These are phyloP conservation scores for Neopelma chrysocephalum DNA, from an alignment of 2,797 vertebrate species.

Conservation along the genomic window DNA sequence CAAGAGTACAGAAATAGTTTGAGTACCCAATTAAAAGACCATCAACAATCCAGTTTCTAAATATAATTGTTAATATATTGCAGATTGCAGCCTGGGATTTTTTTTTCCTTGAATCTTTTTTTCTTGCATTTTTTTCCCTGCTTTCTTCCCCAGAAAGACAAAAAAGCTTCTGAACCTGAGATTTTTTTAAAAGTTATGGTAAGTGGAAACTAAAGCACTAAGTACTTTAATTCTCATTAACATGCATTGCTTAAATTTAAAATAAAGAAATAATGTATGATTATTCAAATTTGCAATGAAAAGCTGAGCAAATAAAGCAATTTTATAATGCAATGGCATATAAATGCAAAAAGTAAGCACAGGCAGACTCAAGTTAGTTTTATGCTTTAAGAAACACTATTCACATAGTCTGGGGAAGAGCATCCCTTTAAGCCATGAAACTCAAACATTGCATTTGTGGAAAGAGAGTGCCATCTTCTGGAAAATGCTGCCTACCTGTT, in stretches of 20 bases:
- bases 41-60: neutral
- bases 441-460: neutral
- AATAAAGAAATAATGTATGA: neutral
- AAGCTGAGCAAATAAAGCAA: neutral
- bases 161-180: neutral
- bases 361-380: neutral
- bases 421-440: neutral
- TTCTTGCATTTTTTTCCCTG: neutral
- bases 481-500: neutral
- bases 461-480: slow-evolving; percentile 73
- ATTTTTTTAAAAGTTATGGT: neutral
- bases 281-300: neutral
- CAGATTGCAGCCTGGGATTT: neutral
- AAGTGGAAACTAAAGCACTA: neutral
- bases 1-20: neutral
- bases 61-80: neutral
- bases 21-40: neutral
- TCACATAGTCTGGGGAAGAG: neutral
- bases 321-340: neutral
- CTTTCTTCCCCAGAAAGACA: neutral
- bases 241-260: neutral
- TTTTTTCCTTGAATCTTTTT: neutral
- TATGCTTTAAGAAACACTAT: neutral
- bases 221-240: slow-evolving; percentile 38
- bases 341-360: neutral